Evolutionary conservation across 2,797 vertebrate genomes (phyloP), one percentile per base, ranked within the genome.

Genomic region (Lophius americanus): DNA sequence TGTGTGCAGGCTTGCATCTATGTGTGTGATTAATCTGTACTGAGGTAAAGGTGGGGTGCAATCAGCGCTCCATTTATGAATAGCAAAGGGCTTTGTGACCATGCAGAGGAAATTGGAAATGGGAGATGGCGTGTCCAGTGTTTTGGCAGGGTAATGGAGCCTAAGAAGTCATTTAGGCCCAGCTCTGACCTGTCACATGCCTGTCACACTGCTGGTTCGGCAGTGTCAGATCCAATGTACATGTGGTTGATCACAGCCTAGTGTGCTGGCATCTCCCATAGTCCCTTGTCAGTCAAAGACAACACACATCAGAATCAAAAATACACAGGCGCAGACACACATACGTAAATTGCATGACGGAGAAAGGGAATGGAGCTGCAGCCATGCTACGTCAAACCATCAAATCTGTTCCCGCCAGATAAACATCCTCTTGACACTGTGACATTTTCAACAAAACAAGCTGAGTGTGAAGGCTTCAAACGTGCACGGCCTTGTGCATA

Each of bases 101-200:
- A 89, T 90, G 90, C 90, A 89, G 86, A 89, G 82, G 87, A 90
- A 88, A 86, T 80, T 64, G 82, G 81, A 86, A 79, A 87, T 85
- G 78, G 82, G 71, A 84, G 75, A 82, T 84, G 87, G 85, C 79
- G 68, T 89, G 91, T 89, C 89, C 83, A 69, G 79, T 85, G 87
- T 92, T 92, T 89, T 88, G 82, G 85, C 85, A 85, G 89, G 88
- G 90, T 92, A 91, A 94, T 93, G 91, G 91, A 88, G 87, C 91
- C 89, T 80, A 89, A 91, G 86, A 86, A 86, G 87, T 90, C 86
- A 90, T 94, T 91, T 91, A 88, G 84, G 85, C 84, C 70, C 86
- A 79, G 85, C 81, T 71, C 87, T 80, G 82, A 77, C 82, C 87
- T 80, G 89, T 91, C 85, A 89, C 86, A 92, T 88, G 88, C 86